Evolutionary conservation across 2,888 invertebrate genomes (phyloP), one percentile per base, ranked within the genome.

Genomic region (Perdita meconis): DNA sequence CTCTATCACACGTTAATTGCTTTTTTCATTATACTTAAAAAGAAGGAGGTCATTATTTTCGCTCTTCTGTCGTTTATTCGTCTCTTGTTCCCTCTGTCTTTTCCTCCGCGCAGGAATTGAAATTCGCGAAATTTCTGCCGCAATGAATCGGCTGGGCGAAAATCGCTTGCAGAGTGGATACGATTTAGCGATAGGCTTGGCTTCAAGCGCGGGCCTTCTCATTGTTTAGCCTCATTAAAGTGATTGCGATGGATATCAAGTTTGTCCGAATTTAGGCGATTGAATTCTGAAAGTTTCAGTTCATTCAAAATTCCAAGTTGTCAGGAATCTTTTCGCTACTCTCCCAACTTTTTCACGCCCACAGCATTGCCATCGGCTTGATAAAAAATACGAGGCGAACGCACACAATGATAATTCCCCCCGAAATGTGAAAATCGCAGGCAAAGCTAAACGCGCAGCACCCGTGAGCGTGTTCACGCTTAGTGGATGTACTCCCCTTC

Each of bases 21-120:
- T 75, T 75, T 71, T 75, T 75, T 75, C 71, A 71, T 75, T 75
- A 65, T 65, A 75, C 65, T 75, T 64, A 65, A 71, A 75, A 64
- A 68, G 68, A 51, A 42, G 64, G 69, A 42, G 74, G 63, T 74
- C 69, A 70, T 70, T 59, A 75, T 61, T 72, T 44, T 67, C 42
- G 34, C 55, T 76, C 56, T 66, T 24, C 36, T 40, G 34, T n/a
- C 40, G 74, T 63, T 26, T 26, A 63, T 42, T 22, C 36, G 19
- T 16, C 22, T 16, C 5, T 38, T 36, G 44, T 51, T 22, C 16
- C 53, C 38, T 53, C 50, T 19, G 12, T 24, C 6, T 64, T 38
- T 19, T 51, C 24, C 40, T 40, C 26, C 51, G 13, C 13, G 40
- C 16, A 16, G 22, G 38, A 56, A 64, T 63, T 61, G 56, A 70